phyloP scores from a whole-genome alignment of 2,113 vertebrate species.

The Pseudorectes ferrugineus region DNA sequence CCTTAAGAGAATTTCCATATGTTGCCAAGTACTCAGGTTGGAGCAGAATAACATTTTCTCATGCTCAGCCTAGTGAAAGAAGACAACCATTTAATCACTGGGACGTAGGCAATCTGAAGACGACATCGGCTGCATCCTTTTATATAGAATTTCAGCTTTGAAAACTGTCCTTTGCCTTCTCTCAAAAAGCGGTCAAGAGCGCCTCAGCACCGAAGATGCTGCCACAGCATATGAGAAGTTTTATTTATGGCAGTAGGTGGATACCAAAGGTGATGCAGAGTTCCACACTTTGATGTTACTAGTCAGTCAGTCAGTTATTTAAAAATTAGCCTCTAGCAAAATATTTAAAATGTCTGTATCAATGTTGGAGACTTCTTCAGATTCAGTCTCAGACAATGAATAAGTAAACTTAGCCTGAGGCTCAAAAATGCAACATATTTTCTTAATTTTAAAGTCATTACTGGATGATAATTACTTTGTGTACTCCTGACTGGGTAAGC shows the following conservation, averaged over 20 bases:
- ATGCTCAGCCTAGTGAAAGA: neutral
- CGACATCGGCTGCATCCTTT: neutral
- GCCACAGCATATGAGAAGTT: neutral
- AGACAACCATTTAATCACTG: neutral
- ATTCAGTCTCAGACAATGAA: constrained; percentile 32
- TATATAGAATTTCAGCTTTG: neutral
- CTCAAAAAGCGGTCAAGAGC: neutral
- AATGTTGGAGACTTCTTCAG: neutral
- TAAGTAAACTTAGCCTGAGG: constrained; percentile 33
- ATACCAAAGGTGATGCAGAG: neutral
- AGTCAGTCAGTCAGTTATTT: constrained; percentile 5
- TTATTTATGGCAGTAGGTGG: neutral
- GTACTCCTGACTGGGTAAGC: neutral
- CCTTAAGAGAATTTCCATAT: neutral
- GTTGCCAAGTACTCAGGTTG: neutral
- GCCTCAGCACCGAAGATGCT: neutral
- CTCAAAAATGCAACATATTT: constrained; percentile 23
- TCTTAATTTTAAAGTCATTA: neutral
- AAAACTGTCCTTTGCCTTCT: neutral
- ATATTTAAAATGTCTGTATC: constrained; percentile 21
- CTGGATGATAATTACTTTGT: neutral
- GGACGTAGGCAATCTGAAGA: neutral
- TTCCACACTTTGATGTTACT: neutral
- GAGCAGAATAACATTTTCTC: neutral
- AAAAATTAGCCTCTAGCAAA: constrained; percentile 39